A percentile compares a stretch with the other conserved stretches of the same genome.
Evolutionary conservation across 2,113 vertebrate genomes (phyloP).

Genomic region (Mesembrinibis cayennensis): DNA sequence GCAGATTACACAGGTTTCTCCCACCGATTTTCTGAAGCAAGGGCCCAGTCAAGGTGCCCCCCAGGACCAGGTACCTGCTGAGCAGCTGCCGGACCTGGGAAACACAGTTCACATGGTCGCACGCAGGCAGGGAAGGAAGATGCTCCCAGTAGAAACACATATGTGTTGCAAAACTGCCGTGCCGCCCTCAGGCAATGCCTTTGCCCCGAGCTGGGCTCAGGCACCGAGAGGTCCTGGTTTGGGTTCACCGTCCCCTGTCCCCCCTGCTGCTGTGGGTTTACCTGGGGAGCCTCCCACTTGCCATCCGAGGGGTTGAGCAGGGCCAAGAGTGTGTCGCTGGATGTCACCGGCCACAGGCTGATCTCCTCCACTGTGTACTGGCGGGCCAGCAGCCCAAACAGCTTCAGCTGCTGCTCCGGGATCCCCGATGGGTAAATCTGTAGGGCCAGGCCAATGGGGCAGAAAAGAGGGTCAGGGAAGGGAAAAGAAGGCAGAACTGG

Average conservation of each 20-base stretch:
- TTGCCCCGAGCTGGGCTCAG: accelerated
- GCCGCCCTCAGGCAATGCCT: neutral
- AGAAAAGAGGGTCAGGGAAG: neutral
- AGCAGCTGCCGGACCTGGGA: constrained; percentile 41
- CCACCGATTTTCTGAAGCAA: constrained; percentile 39
- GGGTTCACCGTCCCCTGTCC: neutral
- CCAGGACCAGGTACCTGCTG: constrained; percentile 36
- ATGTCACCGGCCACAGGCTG: constrained; percentile 53
- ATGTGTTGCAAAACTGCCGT: accelerated
- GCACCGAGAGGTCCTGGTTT: accelerated
- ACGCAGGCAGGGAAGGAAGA: neutral
- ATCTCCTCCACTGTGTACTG: constrained; percentile 39
- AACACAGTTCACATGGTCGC: neutral
- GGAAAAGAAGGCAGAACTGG: neutral
- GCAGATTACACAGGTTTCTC: constrained; percentile 57
- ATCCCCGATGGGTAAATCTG: constrained; percentile 51
- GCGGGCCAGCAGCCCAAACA: neutral
- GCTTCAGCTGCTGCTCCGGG: constrained; percentile 60
- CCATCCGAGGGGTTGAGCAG: neutral
- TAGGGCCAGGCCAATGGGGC: neutral
- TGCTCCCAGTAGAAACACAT: accelerated
- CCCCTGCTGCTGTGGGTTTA: neutral
- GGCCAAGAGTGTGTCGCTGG: neutral
- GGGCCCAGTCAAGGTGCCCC: constrained; percentile 36
- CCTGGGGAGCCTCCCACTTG: accelerated